Evolutionary conservation across 2,797 vertebrate genomes (phyloP), one percentile per base, ranked within the genome.

Genomic region (Galago senegalensis): DNA sequence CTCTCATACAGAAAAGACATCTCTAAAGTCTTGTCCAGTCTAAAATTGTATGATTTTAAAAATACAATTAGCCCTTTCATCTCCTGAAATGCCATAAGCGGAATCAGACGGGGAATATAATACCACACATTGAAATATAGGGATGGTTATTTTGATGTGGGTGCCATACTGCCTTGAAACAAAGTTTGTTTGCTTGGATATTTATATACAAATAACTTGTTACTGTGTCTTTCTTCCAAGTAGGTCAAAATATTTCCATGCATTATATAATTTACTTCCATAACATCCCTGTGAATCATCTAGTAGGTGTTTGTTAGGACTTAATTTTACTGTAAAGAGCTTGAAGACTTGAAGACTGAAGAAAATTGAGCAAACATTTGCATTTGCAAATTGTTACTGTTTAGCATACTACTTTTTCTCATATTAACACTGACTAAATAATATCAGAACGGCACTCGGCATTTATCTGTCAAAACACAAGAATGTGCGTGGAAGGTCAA

Each of bases 321-420:
- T 88, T 91, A 73, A 93, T 86, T 89, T 95, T 77, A 93, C 81
- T 87, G 89, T 92, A 72, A 93, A 92, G 18, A 81, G 77, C 7
- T 34, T 73, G 60, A 88, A 69, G 37, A 43, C 65, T 73, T 80
- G 29, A 72, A 93, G 49, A 69, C 31, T 82, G 29, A 85, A 86
- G 25, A 88, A 93, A 94, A 88, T 17, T 1, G 40, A 96, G 56
- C 16, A 83, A 85, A 86, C 2, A 58, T 73, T 87, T 95, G 67
- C 40, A 91, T 67, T 87, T 89, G 69, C 14, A 89, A 80, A 83
- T 90, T 75, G 34, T 49, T 77, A 49, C 12, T 82, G 16, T 67
- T 81, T 53, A 65, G 11, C 14, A 70, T 58, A 65, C 10, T 37
- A 70, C 29, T 61, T 91, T 77, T 67, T 76, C 61, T 46, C 20